A percentile compares a stretch with the other conserved stretches of the same genome.
Conservation (phyloP, 2,888 invertebrate genomes). For the Drosophila histrio region DNA sequence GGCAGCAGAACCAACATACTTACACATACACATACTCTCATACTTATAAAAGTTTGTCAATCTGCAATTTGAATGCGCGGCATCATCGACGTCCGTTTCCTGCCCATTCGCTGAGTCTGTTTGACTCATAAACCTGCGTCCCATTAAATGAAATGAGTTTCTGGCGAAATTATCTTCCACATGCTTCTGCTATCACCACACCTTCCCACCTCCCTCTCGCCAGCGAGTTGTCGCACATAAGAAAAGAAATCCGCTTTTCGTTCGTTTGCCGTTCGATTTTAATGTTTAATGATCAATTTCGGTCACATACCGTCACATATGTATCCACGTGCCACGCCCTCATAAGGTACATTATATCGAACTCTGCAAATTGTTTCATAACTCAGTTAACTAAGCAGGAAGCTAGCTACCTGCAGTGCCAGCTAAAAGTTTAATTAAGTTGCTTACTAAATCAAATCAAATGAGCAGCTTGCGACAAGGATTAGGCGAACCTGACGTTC, state of each 20-base stretch:
- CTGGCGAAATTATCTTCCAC: conserved; percentile 70
- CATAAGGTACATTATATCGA: conserved; percentile 16
- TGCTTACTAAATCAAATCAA: conserved; percentile 75
- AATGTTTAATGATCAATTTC: conserved; percentile 67
- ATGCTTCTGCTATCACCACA: background rate
- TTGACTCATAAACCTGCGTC: conserved; percentile 73
- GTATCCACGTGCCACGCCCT: background rate
- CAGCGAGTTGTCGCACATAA: conserved; percentile 22
- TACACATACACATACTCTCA: conserved; percentile 25
- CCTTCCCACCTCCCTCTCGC: background rate
- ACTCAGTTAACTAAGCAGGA: conserved; percentile 62
- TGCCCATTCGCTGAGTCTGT: conserved; percentile 50
- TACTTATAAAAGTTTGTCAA: conserved; percentile 69
- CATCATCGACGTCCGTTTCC: conserved; percentile 67
- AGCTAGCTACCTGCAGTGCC: conserved; percentile 26
- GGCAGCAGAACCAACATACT: conserved; percentile 26
- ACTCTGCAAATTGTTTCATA: conserved; percentile 69
- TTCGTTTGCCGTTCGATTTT: conserved; percentile 59
- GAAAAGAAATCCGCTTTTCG: conserved; percentile 1
- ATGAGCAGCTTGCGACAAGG: conserved; percentile 64
- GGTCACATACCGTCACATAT: conserved; percentile 12
- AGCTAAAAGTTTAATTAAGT: conserved; percentile 75
- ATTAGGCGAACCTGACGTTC: conserved; percentile 32
- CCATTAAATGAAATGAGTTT: conserved; percentile 80
- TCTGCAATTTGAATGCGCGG: conserved; percentile 77